Evolutionary conservation across 1,140 invertebrate genomes (phyloP).

Genomic region (Heterodera carotae): DNA sequence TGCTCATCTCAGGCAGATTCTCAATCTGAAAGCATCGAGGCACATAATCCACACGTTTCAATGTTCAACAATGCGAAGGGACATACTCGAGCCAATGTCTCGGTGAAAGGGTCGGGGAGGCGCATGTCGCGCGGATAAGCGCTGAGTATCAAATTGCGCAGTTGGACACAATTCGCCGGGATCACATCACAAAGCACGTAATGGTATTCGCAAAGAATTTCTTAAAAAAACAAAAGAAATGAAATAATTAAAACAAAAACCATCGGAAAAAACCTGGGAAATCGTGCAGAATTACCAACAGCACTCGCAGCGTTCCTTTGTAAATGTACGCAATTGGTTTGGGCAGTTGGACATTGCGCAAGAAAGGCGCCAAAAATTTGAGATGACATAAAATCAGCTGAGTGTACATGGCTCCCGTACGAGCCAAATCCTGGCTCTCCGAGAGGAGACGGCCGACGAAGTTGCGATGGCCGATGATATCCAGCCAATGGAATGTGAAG

Average conservation of each 20-base stretch:
- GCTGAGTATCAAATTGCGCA: slow-evolving; percentile 94
- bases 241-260: background rate
- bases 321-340: slow-evolving; percentile 89
- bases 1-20: slow-evolving; percentile 80
- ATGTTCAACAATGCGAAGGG: no score
- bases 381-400: slow-evolving; percentile 92
- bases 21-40: slow-evolving; percentile 91
- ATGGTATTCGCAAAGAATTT: slow-evolving; percentile 97
- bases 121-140: slow-evolving; percentile 97
- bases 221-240: slow-evolving; percentile 64
- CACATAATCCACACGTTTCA: background rate
- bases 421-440: slow-evolving; percentile 66
- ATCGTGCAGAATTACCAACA: slow-evolving; percentile 94
- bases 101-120: slow-evolving; percentile 94
- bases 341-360: slow-evolving; percentile 90
- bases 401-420: slow-evolving; percentile 72
- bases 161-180: slow-evolving; percentile 96
- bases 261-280: slow-evolving; percentile 75
- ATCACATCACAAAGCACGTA: slow-evolving; percentile 99
- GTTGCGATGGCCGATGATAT: slow-evolving; percentile 87
- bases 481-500: slow-evolving; percentile 96
- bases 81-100: slow-evolving; percentile 66
- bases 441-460: slow-evolving; percentile 92
- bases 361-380: slow-evolving; percentile 91
- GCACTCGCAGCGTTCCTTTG: slow-evolving; percentile 89